A percentile compares a stretch with the other conserved stretches of the same genome.
phyloP scores from a whole-genome alignment of 1,140 invertebrate species.

The Marisa cornuarietis region DNA sequence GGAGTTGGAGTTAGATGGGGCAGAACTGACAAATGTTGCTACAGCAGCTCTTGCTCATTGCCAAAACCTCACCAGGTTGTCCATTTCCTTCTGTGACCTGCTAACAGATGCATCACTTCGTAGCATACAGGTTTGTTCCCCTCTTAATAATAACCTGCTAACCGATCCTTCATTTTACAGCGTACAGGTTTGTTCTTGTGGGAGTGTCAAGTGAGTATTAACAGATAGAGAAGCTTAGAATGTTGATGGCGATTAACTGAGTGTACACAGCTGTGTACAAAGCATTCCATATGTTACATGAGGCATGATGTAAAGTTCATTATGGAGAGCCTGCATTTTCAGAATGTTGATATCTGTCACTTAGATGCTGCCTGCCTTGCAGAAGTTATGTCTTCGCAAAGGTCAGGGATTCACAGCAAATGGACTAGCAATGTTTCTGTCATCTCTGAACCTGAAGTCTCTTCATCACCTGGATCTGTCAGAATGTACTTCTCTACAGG shows the following conservation, averaged over 20 bases:
- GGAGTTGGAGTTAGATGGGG: conserved; percentile 12
- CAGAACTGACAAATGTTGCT: conserved; percentile 10
- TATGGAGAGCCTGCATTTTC: not conserved
- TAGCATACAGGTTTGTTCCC: not conserved
- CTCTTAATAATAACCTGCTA: not conserved
- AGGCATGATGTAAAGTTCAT: not conserved
- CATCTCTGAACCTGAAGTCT: not conserved
- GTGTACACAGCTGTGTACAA: not conserved
- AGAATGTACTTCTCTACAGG: conserved; percentile 1
- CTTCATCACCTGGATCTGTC: conserved; percentile 10
- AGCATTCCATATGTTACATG: not conserved
- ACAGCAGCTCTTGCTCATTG: not conserved
- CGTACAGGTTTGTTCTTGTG: not conserved
- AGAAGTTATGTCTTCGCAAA: conserved; percentile 16
- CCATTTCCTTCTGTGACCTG: conserved; percentile 16
- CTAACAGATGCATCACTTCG: not conserved
- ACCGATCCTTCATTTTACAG: not conserved
- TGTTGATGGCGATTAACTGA: not conserved
- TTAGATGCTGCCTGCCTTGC: not conserved
- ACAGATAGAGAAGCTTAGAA: not conserved
- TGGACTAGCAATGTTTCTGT: not conserved
- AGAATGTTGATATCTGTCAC: no score
- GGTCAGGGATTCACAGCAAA: not conserved
- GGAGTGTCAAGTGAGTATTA: no score
- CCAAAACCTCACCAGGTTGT: not conserved